Conservation (phyloP, 2,113 vertebrate genomes). For the Datnioides undecimradiatus region DNA sequence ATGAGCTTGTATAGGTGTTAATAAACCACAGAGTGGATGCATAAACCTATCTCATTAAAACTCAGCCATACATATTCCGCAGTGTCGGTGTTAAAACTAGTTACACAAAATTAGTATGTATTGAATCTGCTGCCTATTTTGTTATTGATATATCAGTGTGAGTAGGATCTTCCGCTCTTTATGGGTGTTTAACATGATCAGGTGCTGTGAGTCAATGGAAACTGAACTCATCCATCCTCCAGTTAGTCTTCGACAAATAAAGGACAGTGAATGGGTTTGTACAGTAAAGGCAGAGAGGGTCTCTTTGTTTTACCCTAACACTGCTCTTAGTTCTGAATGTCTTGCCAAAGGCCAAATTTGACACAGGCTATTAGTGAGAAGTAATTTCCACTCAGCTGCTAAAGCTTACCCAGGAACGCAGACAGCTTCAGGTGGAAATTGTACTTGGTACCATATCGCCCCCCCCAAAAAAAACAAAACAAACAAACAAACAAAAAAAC, state of each 20-base stretch:
- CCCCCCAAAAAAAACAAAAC: too few species aligned
- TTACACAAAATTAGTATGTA: constrained; percentile 15
- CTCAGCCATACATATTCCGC: constrained; percentile 3
- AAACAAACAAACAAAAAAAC: constrained; percentile 58
- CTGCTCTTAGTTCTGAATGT: constrained; percentile 72
- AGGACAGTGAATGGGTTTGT: constrained; percentile 21
- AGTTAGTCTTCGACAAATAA: constrained; percentile 36
- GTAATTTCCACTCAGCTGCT: constrained; percentile 82
- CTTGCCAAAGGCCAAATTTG: constrained; percentile 80
- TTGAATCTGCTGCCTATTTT: constrained; percentile 34
- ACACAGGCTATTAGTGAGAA: constrained; percentile 79
- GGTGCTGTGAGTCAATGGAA: background rate
- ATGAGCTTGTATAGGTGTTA: constrained; percentile 53
- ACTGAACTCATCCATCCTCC: constrained; percentile 24
- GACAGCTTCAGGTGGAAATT: constrained; percentile 80
- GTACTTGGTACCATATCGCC: constrained; percentile 74
- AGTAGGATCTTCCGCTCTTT: constrained; percentile 22
- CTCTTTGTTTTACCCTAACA: constrained; percentile 77
- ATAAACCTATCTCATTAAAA: constrained; percentile 55
- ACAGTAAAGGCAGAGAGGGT: constrained; percentile 47
- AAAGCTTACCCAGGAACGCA: constrained; percentile 78
- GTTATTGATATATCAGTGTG: constrained; percentile 43
- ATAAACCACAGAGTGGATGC: constrained; percentile 54
- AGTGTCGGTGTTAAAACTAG: background rate
- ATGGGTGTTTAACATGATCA: constrained; percentile 36